These are phyloP conservation scores for Rhinatrema bivittatum DNA, from an alignment of 2,797 vertebrate species.

Conservation along the genomic window DNA sequence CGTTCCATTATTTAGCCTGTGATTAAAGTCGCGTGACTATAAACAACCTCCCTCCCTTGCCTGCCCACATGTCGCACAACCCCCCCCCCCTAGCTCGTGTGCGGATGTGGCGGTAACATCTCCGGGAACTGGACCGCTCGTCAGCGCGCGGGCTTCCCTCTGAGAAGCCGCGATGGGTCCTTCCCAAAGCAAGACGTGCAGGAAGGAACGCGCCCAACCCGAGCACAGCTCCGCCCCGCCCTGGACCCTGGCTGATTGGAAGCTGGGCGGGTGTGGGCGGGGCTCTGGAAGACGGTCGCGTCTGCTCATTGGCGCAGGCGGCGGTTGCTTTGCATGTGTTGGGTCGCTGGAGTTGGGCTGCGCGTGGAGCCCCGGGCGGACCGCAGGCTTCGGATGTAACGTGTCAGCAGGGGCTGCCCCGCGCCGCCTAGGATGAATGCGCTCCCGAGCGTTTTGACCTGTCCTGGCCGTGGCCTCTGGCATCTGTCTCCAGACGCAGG, in stretches of 20 bases:
- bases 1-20: not conserved
- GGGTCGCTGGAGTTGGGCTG: constrained; percentile 31
- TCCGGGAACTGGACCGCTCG: no score
- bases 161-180: no score
- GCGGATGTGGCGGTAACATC: no score
- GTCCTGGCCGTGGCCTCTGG: no score
- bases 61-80: no score
- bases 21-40: not conserved
- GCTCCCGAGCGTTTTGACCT: not conserved
- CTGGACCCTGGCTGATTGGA: constrained; percentile 27
- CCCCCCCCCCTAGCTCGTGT: no score
- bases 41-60: not conserved
- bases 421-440: not conserved
- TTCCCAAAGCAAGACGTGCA: constrained; percentile 91
- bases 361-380: not conserved
- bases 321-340: not conserved
- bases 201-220: constrained; percentile 91
- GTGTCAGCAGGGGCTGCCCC: no score
- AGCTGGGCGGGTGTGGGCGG: constrained; percentile 19
- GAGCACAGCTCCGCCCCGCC: constrained; percentile 47
- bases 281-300: fast-evolving
- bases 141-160: no score
- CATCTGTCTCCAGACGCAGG: constrained; percentile 89
- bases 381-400: not conserved
- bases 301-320: constrained; percentile 42